Conservation (phyloP, 2,888 invertebrate genomes). For the Lomographa bimaculata region DNA sequence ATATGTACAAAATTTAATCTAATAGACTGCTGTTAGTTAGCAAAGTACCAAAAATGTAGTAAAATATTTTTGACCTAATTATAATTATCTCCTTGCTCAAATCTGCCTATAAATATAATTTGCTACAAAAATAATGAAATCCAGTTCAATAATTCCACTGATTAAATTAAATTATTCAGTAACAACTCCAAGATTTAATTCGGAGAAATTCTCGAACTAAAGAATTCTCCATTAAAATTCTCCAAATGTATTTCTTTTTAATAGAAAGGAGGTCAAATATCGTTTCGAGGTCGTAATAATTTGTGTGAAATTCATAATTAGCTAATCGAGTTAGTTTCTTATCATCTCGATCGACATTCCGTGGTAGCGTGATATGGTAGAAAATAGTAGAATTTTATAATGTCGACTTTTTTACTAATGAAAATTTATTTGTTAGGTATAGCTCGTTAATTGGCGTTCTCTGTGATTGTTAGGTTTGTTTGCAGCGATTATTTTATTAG, state of each 20-base stretch:
- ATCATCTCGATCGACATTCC: slow-evolving; percentile 44
- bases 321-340: slow-evolving; percentile 55
- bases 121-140: neutral
- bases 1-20: no score
- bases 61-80: neutral
- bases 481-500: slow-evolving; percentile 7
- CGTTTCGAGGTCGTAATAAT: slow-evolving; percentile 51
- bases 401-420: slow-evolving; percentile 24
- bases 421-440: slow-evolving; percentile 26
- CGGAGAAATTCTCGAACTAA: no score
- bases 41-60: no score
- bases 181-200: neutral
- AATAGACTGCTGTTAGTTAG: no score
- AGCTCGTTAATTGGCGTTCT: slow-evolving; percentile 18
- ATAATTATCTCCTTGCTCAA: no score
- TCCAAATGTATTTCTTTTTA: slow-evolving; percentile 11
- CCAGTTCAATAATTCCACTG: slow-evolving; percentile 6
- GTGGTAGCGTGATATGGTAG: slow-evolving; percentile 18
- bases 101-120: neutral
- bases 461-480: slow-evolving; percentile 15
- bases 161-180: slow-evolving; percentile 4
- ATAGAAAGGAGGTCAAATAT: slow-evolving; percentile 36
- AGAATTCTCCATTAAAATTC: slow-evolving; percentile 24
- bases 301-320: slow-evolving; percentile 78
- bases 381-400: slow-evolving; percentile 9